Evolutionary conservation across 1,140 invertebrate genomes (phyloP), one percentile per base, ranked within the genome.

Genomic region (Ridgeia piscesae): DNA sequence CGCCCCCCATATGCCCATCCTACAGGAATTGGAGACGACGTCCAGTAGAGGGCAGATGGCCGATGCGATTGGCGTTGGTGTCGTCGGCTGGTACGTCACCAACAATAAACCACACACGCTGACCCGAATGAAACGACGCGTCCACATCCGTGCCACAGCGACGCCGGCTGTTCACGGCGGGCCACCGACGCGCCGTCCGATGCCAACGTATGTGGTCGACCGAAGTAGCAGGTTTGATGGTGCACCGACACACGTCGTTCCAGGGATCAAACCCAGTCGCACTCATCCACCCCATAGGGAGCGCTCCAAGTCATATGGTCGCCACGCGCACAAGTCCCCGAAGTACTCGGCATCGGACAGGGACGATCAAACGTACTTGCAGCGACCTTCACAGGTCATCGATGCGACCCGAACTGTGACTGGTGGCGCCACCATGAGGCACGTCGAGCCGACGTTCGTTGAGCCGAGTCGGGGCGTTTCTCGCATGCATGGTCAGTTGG

Each of bases 81-180:
- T 92, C 91, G 90, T 92, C 33, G 92, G 92, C 35, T 92, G 92
- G 92, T 91, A 92, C 48, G 89, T 92, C 34, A 92, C 89, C 34
- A 92, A 91, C 42, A 91, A 91, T 17, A 92, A 91, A 91, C 35
- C 91, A 34, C 42, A 91, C 91, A 33, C 48, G 0, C 21, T 34
- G 33, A 77, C n/a, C 48, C 50, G 91, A 11, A 33, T 89, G 35
- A 92, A 92, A n/a, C 91, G 91, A 89, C 91, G 42, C 2, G 33
- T 89, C 14, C 91, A 58, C 35, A 33, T 89, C n/a, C 50, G 33
- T 27, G 48, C 91, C 91, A 92, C 91, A 17, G 8, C 91, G 9
- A 77, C 50, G 58, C 91, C 42, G 33, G 91, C 21, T 17, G 33
- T 92, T 6, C 33, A 33, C n/a, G 33, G 33, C 33, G 34, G 34